phyloP scores from a whole-genome alignment of 1,140 invertebrate genomes.

The Lucilia cuprina region DNA sequence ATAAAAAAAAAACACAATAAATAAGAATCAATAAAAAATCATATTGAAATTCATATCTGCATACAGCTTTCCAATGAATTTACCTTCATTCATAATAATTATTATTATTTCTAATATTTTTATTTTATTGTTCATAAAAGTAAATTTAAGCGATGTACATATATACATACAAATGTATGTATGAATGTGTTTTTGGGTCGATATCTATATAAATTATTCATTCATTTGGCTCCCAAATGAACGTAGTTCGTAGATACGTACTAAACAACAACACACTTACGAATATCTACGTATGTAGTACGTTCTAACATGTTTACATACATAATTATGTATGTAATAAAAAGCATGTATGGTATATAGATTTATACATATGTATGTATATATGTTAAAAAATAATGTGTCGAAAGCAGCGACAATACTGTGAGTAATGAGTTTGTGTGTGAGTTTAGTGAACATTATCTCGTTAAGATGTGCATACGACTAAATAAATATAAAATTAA shows the following conservation, averaged over 20 bases:
- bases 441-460: conserved; percentile 6
- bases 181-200: not conserved
- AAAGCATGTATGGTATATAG: not conserved
- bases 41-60: too few relatives aligned
- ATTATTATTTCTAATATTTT: not conserved
- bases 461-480: not conserved
- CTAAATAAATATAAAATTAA: not conserved
- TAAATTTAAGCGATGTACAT: not conserved
- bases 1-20: too few relatives aligned
- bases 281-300: not conserved
- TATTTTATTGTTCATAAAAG: not conserved
- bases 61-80: too few relatives aligned
- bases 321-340: conserved; percentile 19
- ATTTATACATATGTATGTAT: not conserved
- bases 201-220: conserved; percentile 25
- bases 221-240: not conserved
- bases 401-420: not conserved
- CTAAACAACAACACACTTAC: not conserved
- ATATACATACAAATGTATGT: too few relatives aligned
- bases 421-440: not conserved
- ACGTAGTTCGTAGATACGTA: too few relatives aligned
- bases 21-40: too few relatives aligned
- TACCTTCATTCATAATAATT: not conserved
- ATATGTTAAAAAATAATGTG: not conserved
- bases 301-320: not conserved